Base-by-base conservation (phyloP, 2,113 vertebrate species). In the Seriola quinqueradiata region DNA sequence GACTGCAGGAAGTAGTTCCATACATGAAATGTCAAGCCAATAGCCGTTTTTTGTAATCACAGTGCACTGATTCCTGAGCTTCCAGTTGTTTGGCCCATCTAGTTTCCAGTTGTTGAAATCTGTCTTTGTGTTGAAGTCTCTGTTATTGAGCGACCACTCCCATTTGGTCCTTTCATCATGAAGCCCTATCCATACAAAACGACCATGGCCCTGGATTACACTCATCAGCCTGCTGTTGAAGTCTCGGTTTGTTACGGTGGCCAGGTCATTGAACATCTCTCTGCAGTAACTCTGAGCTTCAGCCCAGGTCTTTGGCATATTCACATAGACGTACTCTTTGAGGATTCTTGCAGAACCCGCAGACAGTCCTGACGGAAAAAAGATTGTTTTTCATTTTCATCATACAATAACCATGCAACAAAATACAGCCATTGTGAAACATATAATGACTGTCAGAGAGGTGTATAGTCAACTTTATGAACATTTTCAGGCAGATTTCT, bases 261-360 rank as follows among this genome's bases (percentile, higher is more conserved):
- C 76, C 4, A 92, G 83, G 58, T 90, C 85, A 32, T 4, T 23
- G 59, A 75, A 75, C 14, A 1, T 17, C 23, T 85, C 13, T 58
- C 79, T 86, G 84, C 90, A 90, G 72, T 66, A 69, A 0, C 1
- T 42, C 78, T 70, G 71, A 78, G 85, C 81, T 19, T 61, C 70
- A 60, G 11, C 8, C 87, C 89, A 90, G 32, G 58, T 79, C 83
- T 38, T 82, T 9, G 10, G 12, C 10, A 0, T 10, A 1, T 21
- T 9, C 11, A 89, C 54, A 19, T 63, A 50, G 79, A 80, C 38
- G 54, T 82, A 87, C 36, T 73, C 40, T 55, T 8, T 84, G 55
- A 42, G 2, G 4, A 36, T 2, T 0, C 5, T 9, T 23, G 50
- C 1, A n/a, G 59, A 40, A 11, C 21, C 6, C 36, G 46, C 19